phyloP scores from a whole-genome alignment of 2,797 vertebrate species.

The Coilia nasus region DNA sequence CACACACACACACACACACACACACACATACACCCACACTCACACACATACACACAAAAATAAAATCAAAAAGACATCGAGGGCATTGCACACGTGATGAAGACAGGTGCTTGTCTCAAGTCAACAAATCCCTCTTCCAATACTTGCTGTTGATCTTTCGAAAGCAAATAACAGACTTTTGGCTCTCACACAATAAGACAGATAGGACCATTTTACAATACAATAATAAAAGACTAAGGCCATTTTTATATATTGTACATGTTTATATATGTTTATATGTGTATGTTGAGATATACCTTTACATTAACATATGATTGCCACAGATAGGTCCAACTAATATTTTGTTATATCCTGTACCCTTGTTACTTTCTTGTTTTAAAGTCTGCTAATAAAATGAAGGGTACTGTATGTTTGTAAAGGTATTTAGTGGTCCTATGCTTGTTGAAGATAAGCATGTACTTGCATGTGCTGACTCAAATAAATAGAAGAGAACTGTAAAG shows the following conservation, averaged over 20 bases:
- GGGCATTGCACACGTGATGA: neutral
- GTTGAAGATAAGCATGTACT: neutral
- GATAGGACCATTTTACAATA: no score
- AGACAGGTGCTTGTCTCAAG: neutral
- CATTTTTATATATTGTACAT: no score
- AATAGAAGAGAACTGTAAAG: no score
- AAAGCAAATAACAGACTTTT: neutral
- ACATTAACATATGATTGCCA: no score
- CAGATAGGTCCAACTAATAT: neutral
- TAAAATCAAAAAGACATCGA: neutral
- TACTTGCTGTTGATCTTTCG: neutral
- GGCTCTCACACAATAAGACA: no score
- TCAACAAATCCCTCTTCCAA: neutral
- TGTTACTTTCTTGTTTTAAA: neutral
- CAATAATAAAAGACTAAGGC: no score
- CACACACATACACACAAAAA: neutral
- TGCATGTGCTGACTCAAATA: neutral
- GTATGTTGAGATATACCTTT: no score
- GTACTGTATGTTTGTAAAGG: neutral
- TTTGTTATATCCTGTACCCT: neutral
- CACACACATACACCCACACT: neutral
- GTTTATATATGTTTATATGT: no score
- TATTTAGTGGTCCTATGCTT: neutral
- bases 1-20: constrained; percentile 5
- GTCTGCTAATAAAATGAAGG: neutral